phyloP scores from a whole-genome alignment of 2,113 vertebrate species.

The Stercorarius parasiticus region DNA sequence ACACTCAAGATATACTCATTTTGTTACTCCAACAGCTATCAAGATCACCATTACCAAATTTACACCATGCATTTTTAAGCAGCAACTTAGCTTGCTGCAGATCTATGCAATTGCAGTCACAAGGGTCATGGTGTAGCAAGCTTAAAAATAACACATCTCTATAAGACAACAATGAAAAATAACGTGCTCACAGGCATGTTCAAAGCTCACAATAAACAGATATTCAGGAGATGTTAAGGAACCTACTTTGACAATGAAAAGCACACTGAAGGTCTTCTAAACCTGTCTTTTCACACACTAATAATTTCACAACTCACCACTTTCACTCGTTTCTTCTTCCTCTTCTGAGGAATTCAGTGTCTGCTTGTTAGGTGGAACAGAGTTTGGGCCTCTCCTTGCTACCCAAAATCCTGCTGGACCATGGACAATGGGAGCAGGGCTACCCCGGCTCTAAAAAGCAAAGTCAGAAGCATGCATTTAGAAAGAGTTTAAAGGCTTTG shows the following conservation, averaged over 20 bases:
- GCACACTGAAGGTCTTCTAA: background rate
- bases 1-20: background rate
- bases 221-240: background rate
- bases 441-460: conserved; percentile 68
- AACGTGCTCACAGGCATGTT: accelerated
- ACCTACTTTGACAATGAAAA: background rate
- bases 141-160: background rate
- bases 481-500: background rate
- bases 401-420: conserved; percentile 75
- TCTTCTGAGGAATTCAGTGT: conserved; percentile 76
- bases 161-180: background rate
- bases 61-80: background rate
- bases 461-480: background rate
- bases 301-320: conserved; percentile 63
- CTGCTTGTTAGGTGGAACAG: conserved; percentile 70
- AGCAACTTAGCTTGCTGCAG: background rate
- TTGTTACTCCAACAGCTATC: background rate
- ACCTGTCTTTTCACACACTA: background rate
- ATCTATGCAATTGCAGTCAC: background rate
- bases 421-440: conserved; percentile 65
- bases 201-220: background rate
- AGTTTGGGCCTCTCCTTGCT: conserved; percentile 57
- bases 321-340: conserved; percentile 75
- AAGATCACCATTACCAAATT: background rate
- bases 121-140: background rate